Evolutionary conservation across 1,140 invertebrate genomes (phyloP), one percentile per base, ranked within the genome.

Genomic region (Trichoplusia ni): DNA sequence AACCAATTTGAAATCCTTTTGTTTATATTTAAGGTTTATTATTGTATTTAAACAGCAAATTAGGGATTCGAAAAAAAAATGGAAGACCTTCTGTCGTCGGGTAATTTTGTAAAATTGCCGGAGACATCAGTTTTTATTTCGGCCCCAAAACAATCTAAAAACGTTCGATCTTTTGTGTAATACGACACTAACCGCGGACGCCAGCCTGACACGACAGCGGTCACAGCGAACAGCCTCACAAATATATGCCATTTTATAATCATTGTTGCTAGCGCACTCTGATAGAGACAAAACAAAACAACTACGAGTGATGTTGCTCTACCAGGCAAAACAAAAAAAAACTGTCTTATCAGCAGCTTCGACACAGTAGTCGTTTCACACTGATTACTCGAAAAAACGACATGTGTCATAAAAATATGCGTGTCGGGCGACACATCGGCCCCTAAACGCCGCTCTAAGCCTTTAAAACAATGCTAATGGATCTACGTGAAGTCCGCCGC

Each of bases 391-490:
- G 29, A 81, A 82, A 75, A 80, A 84, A 85, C 71, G 75, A 73
- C 71, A 81, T 77, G 81, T 84, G 85, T 88, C 81, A 87, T 81
- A 84, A 81, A 89, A 89, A 85, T 87, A 89, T 90, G 86, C 79
- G 75, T 81, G 77, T 84, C 75, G 63, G 70, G 65, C 73, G 71
- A 82, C 79, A 81, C 78, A 75, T 84, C 73, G 65, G 69, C 78
- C 70, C 77, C 72, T 79, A 86, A 86, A 75, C 81, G 73, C 68
- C 81, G 69, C 71, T 80, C 72, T 90, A 90, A 90, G 89, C 87
- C 87, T 75, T 85, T 87, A 82, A 90, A 90, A 90, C 87, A 88
- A 90, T 90, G 86, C 87, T 90, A 90, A 90, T 90, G 87, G 87
- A 86, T 80, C 75, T 80, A 80, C 74, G 83, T 79, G 73, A 82